A percentile compares a stretch with the other conserved stretches of the same genome.
Conservation (phyloP, 2,113 vertebrate species). For the Psephotus haematonotus region DNA sequence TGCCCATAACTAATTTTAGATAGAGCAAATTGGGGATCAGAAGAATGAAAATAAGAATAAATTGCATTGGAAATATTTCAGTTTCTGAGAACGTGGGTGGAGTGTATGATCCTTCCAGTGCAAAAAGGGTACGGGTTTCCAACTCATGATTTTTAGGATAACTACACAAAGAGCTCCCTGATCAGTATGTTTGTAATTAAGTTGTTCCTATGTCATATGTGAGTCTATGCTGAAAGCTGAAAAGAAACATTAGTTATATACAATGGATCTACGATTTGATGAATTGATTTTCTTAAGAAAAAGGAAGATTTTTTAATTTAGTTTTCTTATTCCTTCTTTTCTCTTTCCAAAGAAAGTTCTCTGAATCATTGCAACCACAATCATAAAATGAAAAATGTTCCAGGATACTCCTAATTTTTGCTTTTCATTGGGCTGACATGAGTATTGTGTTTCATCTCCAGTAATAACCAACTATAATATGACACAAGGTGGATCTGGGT, state of each 20-base stretch:
- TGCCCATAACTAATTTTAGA: conserved; percentile 45
- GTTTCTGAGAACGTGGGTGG: neutral
- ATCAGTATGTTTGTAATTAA: neutral
- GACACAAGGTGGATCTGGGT: neutral
- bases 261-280: neutral
- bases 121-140: neutral
- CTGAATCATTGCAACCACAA: neutral
- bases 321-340: neutral
- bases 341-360: neutral
- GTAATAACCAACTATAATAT: neutral
- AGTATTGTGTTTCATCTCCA: neutral
- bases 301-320: neutral
- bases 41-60: neutral
- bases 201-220: neutral
- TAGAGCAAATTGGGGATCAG: neutral
- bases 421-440: neutral
- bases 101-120: neutral
- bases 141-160: neutral
- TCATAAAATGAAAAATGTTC: neutral
- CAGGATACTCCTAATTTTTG: neutral
- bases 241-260: neutral
- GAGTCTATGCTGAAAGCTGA: neutral
- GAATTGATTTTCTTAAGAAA: neutral
- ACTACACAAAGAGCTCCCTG: neutral
- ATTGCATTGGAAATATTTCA: neutral